Conservation (phyloP, 2,797 vertebrate species). For the Lepus townsendii region DNA sequence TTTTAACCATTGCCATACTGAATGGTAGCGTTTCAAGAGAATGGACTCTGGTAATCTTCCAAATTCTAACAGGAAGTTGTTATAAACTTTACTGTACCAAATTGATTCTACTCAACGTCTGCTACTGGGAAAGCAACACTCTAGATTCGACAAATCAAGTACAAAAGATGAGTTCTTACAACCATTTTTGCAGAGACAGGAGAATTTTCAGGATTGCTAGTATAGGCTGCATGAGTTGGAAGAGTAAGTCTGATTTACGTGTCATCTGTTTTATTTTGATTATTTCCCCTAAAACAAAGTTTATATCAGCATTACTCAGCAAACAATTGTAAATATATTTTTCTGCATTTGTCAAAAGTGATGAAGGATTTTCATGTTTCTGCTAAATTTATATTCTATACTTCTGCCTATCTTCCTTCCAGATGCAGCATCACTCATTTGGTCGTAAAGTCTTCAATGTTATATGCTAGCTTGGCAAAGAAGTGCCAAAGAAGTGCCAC, state of each 20-base stretch:
- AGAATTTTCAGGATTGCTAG: background rate
- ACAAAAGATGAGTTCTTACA: background rate
- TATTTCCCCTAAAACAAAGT: background rate
- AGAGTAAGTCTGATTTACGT: background rate
- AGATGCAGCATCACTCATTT: background rate
- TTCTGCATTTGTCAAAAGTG: background rate
- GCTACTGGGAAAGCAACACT: background rate
- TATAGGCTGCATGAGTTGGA: background rate
- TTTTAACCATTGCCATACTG: conserved; percentile 66
- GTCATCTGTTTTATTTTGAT: background rate
- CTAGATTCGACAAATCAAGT: background rate
- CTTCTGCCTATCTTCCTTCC: background rate
- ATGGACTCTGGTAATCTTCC: background rate
- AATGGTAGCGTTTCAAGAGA: conserved; percentile 25
- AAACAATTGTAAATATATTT: background rate
- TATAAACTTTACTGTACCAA: background rate
- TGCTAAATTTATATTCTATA: background rate
- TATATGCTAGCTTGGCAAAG: background rate
- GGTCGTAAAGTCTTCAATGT: background rate
- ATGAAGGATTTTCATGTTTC: background rate
- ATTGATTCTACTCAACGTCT: background rate
- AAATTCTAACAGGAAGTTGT: background rate
- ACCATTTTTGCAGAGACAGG: background rate
- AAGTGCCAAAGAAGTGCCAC: background rate
- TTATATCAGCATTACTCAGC: background rate